Conservation (phyloP, 2,113 vertebrate species). For the Bos javanicus region DNA sequence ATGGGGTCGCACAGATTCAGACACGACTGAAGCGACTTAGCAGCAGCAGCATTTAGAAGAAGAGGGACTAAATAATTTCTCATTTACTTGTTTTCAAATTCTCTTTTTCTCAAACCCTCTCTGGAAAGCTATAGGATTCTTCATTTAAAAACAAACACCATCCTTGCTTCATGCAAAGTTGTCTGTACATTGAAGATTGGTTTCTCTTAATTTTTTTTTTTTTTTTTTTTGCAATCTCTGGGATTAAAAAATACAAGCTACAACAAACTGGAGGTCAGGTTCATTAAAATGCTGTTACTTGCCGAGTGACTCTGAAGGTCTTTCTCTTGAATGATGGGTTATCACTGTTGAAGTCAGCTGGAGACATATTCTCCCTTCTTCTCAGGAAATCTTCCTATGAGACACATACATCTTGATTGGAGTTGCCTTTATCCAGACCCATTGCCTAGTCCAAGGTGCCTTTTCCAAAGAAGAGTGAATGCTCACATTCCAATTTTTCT, state of each 20-base stretch:
- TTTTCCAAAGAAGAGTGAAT: neutral
- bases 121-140: neutral
- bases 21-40: too few species aligned
- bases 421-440: neutral
- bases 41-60: neutral
- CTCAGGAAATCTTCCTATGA: neutral
- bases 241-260: neutral
- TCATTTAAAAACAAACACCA: neutral
- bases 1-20: too few species aligned
- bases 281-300: neutral
- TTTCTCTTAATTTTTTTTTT: constrained; percentile 1
- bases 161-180: neutral
- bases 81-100: neutral
- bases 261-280: neutral
- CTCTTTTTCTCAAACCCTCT: neutral
- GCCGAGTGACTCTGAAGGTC: neutral
- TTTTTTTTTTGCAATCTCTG: neutral
- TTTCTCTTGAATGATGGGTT: neutral
- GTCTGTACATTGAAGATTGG: neutral
- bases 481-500: neutral
- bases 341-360: neutral
- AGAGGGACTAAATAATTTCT: neutral
- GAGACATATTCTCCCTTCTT: neutral
- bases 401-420: neutral
- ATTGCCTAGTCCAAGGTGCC: neutral